These are phyloP conservation scores for Orthonyx spaldingii DNA, from an alignment of 2,113 vertebrate species.

Conservation along the genomic window DNA sequence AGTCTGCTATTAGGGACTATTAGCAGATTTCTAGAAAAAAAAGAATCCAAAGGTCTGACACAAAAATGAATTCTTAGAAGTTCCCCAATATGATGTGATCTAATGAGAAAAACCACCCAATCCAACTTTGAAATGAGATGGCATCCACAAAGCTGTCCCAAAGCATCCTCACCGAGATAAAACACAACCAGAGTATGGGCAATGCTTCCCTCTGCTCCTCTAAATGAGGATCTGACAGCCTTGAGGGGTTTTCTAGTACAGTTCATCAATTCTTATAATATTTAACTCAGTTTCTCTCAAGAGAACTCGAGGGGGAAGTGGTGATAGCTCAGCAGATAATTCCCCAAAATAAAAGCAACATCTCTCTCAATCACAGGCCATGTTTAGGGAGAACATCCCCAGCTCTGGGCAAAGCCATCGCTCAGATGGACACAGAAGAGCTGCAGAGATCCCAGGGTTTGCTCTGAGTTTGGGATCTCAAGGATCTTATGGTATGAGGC, in stretches of 20 bases:
- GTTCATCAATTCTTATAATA: slow-evolving; percentile 32
- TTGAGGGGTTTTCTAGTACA: neutral
- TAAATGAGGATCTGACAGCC: neutral
- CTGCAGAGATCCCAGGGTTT: neutral
- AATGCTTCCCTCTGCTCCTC: neutral
- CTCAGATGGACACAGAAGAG: neutral
- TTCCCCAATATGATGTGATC: neutral
- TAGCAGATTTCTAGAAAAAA: neutral
- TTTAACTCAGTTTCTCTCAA: slow-evolving; percentile 14
- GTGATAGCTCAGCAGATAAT: neutral
- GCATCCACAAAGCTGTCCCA: neutral
- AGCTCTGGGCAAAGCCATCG: neutral
- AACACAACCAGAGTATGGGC: neutral
- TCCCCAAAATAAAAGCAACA: neutral
- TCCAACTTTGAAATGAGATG: neutral
- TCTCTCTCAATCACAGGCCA: neutral
- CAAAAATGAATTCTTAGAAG: neutral
- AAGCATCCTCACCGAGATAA: neutral
- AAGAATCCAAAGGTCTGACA: neutral
- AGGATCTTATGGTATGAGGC: neutral
- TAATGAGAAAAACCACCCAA: neutral
- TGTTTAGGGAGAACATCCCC: neutral
- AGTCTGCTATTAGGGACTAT: neutral
- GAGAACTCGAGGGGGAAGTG: neutral
- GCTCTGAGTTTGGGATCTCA: neutral